Conservation (phyloP, 1,140 invertebrate species). For the Chlorops oryzae region DNA sequence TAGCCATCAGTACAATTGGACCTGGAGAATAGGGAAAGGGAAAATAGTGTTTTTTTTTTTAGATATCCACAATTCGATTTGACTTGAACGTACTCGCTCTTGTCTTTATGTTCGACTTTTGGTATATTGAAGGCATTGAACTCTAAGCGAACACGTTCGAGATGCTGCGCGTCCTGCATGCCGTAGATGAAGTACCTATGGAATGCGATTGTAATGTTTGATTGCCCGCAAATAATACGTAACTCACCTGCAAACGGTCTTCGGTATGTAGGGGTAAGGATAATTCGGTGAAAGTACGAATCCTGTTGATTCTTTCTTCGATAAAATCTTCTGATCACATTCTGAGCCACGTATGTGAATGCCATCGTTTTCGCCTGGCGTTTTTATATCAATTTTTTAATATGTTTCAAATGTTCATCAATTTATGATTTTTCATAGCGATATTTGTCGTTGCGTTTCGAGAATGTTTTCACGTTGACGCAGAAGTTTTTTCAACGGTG, state of each 20-base stretch:
- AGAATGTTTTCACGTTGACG: neutral
- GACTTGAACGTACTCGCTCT: constrained; percentile 40
- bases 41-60: neutral
- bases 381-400: neutral
- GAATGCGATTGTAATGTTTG: neutral
- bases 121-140: constrained; percentile 88
- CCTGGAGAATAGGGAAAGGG: constrained; percentile 37
- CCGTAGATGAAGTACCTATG: constrained; percentile 92
- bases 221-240: neutral
- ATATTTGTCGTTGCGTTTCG: neutral
- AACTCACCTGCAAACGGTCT: constrained; percentile 79
- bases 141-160: constrained; percentile 84
- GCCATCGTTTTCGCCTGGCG: constrained; percentile 63
- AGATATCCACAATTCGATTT: neutral
- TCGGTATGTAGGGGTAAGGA: constrained; percentile 87
- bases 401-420: neutral
- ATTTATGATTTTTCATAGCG: neutral
- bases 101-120: constrained; percentile 58
- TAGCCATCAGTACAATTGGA: constrained; percentile 80
- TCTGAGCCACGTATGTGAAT: constrained; percentile 92
- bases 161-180: constrained; percentile 88
- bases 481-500: no score
- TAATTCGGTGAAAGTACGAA: constrained; percentile 92
- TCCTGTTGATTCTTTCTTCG: constrained; percentile 84
- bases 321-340: constrained; percentile 95